Evolutionary conservation across 1,140 invertebrate species (phyloP).

Genomic region (Diachasmimorpha longicaudata): DNA sequence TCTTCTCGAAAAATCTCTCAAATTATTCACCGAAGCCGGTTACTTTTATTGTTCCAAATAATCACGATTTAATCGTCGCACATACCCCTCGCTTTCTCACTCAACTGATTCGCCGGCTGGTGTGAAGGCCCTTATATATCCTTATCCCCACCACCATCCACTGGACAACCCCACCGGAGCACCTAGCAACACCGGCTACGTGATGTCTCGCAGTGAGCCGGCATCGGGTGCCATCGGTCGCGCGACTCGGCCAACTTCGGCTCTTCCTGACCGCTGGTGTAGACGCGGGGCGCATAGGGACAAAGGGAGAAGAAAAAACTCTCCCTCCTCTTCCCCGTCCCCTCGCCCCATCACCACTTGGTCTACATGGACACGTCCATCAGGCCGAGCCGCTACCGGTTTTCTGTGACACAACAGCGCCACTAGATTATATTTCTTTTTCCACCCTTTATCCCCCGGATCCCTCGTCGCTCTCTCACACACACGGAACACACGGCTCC

Average conservation of each 20-base stretch:
- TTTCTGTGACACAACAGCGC: constrained; percentile 1
- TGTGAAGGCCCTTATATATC: constrained; percentile 54
- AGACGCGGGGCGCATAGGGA: constrained; percentile 5
- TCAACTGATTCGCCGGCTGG: constrained; percentile 48
- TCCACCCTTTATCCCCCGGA: too few species aligned
- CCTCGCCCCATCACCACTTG: not conserved
- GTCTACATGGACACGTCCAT: not conserved
- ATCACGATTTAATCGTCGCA: not conserved
- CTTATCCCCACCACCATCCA: constrained; percentile 23
- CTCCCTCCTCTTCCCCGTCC: not conserved
- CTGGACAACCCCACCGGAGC: constrained; percentile 38
- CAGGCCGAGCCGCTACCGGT: not conserved
- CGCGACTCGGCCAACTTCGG: not conserved
- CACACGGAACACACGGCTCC: too few species aligned
- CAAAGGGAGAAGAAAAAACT: not conserved
- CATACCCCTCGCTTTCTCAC: constrained; percentile 23
- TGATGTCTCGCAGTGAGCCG: constrained; percentile 44
- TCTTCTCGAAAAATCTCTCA: not conserved
- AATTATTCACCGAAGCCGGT: not conserved
- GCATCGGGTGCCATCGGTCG: constrained; percentile 27
- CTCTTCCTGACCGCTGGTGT: not conserved
- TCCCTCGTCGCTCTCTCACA: not conserved
- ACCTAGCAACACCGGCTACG: constrained; percentile 60
- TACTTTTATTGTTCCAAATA: not conserved
- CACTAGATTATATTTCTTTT: not conserved